phyloP scores from a whole-genome alignment of 2,797 vertebrate genomes.

The Halcyon smyrnensis region DNA sequence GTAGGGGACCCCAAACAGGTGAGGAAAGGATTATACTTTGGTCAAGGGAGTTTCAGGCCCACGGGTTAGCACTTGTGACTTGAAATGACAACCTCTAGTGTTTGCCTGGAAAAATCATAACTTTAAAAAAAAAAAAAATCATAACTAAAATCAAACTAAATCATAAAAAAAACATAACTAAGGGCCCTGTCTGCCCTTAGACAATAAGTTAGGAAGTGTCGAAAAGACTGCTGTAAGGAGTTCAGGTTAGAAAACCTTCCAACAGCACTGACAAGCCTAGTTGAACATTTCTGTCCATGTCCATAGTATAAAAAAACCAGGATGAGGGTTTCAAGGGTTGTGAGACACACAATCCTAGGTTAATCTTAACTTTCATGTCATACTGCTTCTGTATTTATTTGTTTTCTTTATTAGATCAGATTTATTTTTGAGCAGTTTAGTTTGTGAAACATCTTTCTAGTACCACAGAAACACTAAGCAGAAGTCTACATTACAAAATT shows the following conservation, averaged over 20 bases:
- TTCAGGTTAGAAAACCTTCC: neutral
- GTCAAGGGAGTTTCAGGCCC: neutral
- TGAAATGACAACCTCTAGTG: neutral
- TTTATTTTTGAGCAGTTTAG: neutral
- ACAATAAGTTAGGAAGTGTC: neutral
- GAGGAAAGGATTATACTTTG: neutral
- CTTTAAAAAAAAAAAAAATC: no score
- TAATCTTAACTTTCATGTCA: neutral
- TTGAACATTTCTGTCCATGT: neutral
- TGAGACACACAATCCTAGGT: neutral
- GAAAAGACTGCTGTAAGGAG: neutral
- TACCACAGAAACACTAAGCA: neutral
- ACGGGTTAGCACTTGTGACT: neutral
- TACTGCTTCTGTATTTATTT: neutral
- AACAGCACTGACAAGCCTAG: neutral
- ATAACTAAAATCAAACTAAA: no score
- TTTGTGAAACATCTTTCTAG: neutral
- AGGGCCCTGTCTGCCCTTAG: neutral
- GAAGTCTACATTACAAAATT: neutral
- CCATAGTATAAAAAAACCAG: neutral
- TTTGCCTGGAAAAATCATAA: neutral
- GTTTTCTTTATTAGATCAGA: neutral
- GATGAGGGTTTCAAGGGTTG: neutral
- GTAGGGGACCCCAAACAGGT: accelerated
- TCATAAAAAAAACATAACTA: no score